Base-by-base conservation (phyloP, 2,888 invertebrate species). In the Hirtodrosophila alboralis region DNA sequence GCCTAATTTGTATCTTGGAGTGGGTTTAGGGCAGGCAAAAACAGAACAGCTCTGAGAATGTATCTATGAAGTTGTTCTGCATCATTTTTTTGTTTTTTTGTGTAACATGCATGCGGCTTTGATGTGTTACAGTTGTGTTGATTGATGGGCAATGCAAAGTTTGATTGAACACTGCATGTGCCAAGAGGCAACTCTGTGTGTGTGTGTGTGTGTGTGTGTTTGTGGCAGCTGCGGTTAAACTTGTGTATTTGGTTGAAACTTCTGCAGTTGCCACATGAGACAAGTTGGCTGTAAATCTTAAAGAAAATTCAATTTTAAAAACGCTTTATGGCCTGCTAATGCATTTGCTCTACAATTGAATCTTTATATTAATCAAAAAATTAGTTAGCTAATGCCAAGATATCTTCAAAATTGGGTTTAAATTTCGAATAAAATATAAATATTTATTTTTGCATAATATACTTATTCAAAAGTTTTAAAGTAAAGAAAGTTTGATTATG, bases 71-170 rank as follows among this genome's bases (percentile, higher is more conserved):
- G 65, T 62, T 60, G 23, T 31, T 63, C 18, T 53, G 49, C 51
- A n/a, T n/a, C n/a, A n/a, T n/a, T n/a, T 61, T 56, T 65, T 66
- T 75, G 66, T 56, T 56, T 62, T 56, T 52, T 41, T n/a, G n/a
- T n/a, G n/a, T n/a, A 57, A 45, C 60, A 54, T 16, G 51, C 63
- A 28, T 52, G 45, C 64, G 72, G 64, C 77, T 78, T 78, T 84
- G 78, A 78, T 78, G 78, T 78, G 81, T 56, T 63, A 5, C 40
- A 36, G 12, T 49, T 26, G 53, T 62, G 85, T 41, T 78, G 78
- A 78, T 81, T 59, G 78, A 78, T 81, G 66, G 85, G 51, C 57
- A 56, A 63, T 77, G 83, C 84, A 58, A 81, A 77, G 75, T 78
- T 78, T 78, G 78, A 78, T 78, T 81, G 78, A 84, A 81, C 75